Percentiles rank a stretch among this genome's conserved stretches.
phyloP scores from a whole-genome alignment of 2,797 vertebrate species.

The Xyrichtys novacula region DNA sequence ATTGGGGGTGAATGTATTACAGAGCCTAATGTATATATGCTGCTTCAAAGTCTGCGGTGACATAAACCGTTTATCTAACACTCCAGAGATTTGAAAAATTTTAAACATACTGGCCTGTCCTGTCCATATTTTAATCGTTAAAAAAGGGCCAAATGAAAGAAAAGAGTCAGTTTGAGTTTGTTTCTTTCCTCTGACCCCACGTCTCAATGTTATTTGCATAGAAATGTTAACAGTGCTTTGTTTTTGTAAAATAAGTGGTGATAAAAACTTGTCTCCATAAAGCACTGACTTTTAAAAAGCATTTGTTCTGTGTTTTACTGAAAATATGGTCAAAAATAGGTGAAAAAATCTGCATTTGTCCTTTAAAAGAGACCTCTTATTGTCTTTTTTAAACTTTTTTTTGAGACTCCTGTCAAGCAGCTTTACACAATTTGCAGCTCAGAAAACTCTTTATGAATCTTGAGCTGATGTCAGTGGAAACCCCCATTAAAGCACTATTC shows the following conservation, averaged over 20 bases:
- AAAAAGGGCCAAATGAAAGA: not conserved
- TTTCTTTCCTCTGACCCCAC: conserved; percentile 15
- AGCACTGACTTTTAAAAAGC: conserved; percentile 19
- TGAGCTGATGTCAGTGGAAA: too few relatives aligned
- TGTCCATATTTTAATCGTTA: conserved; percentile 1
- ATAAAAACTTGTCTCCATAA: conserved; percentile 28
- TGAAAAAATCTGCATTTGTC: not conserved
- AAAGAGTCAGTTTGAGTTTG: not conserved
- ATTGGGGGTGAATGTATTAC: not conserved
- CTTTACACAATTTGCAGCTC: too few relatives aligned
- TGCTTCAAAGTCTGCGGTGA: conserved; percentile 7
- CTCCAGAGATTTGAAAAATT: conserved; percentile 18
- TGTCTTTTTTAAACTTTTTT: too few relatives aligned
- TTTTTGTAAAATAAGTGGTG: conserved; percentile 36
- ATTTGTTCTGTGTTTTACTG: conserved; percentile 7
- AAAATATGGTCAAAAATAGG: not conserved
- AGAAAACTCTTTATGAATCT: too few relatives aligned
- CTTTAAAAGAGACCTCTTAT: too few relatives aligned
- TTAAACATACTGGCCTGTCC: not conserved
- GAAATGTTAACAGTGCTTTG: conserved; percentile 11
- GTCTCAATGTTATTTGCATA: conserved; percentile 27
- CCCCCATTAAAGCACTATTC: too few relatives aligned
- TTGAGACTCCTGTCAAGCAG: too few relatives aligned
- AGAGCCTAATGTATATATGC: conserved; percentile 11
- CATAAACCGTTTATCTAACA: conserved; percentile 23